phyloP scores from a whole-genome alignment of 1,140 invertebrate genomes.

The Lepidostoma basale region DNA sequence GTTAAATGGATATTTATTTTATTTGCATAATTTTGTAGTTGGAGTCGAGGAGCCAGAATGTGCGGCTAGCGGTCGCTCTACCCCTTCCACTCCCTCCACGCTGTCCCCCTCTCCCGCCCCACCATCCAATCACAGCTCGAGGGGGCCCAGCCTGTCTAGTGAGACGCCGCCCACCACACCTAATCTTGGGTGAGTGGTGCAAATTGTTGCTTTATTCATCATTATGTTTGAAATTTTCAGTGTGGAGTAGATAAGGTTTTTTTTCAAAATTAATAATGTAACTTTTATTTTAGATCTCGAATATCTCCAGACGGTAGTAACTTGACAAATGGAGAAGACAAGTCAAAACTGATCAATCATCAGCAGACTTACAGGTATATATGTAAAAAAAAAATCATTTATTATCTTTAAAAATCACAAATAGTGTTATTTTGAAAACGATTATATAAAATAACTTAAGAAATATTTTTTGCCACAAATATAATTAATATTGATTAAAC shows the following conservation, averaged over 20 bases:
- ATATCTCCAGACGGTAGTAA: constrained; percentile 54
- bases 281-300: constrained; percentile 59
- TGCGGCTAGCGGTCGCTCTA: constrained; percentile 54
- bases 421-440: background rate
- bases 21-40: constrained; percentile 20
- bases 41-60: constrained; percentile 19
- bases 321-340: constrained; percentile 66
- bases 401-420: background rate
- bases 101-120: constrained; percentile 57
- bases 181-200: constrained; percentile 52
- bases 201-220: background rate
- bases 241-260: too few species aligned
- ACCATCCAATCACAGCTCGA: constrained; percentile 52
- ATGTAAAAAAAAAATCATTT: background rate
- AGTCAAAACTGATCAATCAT: constrained; percentile 72
- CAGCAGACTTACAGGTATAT: constrained; percentile 84
- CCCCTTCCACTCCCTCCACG: constrained; percentile 57
- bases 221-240: too few species aligned
- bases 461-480: constrained; percentile 6
- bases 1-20: background rate
- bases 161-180: constrained; percentile 56
- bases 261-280: too few species aligned
- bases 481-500: background rate
- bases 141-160: constrained; percentile 56
- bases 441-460: constrained; percentile 12